Base-by-base conservation (phyloP, 2,797 vertebrate genomes). In the Microctenopoma steveboyesi region DNA sequence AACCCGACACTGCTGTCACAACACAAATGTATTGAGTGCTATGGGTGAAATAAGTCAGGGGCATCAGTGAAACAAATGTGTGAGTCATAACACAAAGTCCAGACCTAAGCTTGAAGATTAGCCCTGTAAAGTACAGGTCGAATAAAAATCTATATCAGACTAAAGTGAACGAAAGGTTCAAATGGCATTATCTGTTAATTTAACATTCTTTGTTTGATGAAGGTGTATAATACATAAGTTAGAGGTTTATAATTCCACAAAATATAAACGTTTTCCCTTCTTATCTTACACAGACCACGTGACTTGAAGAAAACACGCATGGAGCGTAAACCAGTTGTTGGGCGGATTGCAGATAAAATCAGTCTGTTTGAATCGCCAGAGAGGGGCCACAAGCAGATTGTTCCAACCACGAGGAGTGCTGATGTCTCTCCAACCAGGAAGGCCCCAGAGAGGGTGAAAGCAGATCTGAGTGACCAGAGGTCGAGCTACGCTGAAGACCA, bases 341-440 rank as follows among this genome's bases (percentile, higher is more conserved):
- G 94, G 68, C 93, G 93, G 75, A 95, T 97, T 22, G 92, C 95
- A 16, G 96, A 95, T 90, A 97, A 92, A 90, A 97, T 98, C 88
- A 96, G 88, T 78, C 87, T 97, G 74, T 98, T 98, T 91, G 97
- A 98, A 30, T 42, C 92, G 75, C 81, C 81, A 0, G 78, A 53
- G 0, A 48, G 18, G 2, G 18, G 13, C 18, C n/a, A 25, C 68
- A 90, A 91, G 35, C 90, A 76, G 68, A 92, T 93, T 48, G 45
- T 83, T 54, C 82, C 83, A 64, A 74, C 73, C 39, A 81, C 85
- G 1, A 95, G 94, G 82, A 96, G 85, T 8, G 87, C 79, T 2
- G 88, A 93, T 8, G 67, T 86, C 78, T 91, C 93, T 48, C 88
- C 90, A 0, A 76, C 76, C 61, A 94, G 94, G 75, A 95, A 90